Evolutionary conservation across 30 jellyfish, hydroid and myxozoan species (phyloP), one percentile per base, ranked within the genome.

Genomic region (Aurelia aurita complex sp. Pacific): DNA sequence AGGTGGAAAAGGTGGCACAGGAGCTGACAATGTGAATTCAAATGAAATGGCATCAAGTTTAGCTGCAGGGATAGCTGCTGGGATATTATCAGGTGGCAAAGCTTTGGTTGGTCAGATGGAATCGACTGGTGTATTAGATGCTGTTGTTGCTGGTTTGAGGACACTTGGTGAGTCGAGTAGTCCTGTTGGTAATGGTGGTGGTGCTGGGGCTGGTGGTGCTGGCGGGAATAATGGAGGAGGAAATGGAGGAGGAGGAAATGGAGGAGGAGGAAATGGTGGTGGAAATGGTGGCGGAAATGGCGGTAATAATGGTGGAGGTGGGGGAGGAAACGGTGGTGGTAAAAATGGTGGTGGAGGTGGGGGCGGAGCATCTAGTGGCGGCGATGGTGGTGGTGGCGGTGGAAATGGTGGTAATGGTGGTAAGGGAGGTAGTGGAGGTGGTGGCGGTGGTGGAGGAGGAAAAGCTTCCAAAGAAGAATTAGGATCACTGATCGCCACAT

Each of bases 1-100:
- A 9, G 34, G 57, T 74, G 88, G 94, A 62, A 69, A 61, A 9
- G 68, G 76, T 65, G 95, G 74, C 29, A 66, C 53, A 65, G 95
- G 64, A 14, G 75, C 74, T 42, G 85, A 66, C 46, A 52, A 65
- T 2, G 86, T 70, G 32, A 54, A 86, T 23, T 73, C 88, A 36
- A 85, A 86, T 33, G 97, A 92, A 68, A 86, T 92, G 87, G 98
- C 98, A 19, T 86, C 98, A 14, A 81, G 95, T 59, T 73, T 92
- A 5, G 98, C 98, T n/a, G 98, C 98, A 36, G 98, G 98, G 5
- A 92, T 92, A 11, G 98, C 98, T 5, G 95, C 98, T 3, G 98
- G 98, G 0, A 86, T 92, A 12, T 36, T 92, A 81, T 92, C 98
- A 1, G 98, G 97, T 4, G 98, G 97, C 15, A 86, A 92, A 67